Conservation (phyloP, 1,140 invertebrate species). For the Trichonephila clavata region DNA sequence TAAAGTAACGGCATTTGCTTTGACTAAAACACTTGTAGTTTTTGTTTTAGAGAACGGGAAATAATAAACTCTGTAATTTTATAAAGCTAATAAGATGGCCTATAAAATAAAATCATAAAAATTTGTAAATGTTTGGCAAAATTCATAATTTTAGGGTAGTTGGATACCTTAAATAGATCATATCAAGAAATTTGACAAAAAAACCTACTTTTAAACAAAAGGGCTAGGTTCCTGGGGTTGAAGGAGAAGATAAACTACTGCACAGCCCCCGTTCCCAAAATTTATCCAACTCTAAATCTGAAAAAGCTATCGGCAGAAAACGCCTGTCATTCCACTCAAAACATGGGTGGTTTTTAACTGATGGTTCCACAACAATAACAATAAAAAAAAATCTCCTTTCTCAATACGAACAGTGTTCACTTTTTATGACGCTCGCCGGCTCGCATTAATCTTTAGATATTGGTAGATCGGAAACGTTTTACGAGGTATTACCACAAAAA, state of each 20-base stretch:
- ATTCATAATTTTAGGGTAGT: too few relatives aligned
- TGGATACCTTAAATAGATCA: too few relatives aligned
- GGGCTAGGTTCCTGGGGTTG: background rate
- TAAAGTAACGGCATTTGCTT: too few relatives aligned
- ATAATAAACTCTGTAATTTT: too few relatives aligned
- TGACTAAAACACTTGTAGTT: too few relatives aligned
- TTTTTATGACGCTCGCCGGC: conserved; percentile 61
- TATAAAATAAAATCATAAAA: too few relatives aligned
- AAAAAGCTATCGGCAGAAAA: conserved; percentile 56
- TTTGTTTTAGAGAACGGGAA: too few relatives aligned
- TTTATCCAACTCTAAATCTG: conserved; percentile 58
- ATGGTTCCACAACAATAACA: conserved; percentile 26
- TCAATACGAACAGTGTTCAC: conserved; percentile 33
- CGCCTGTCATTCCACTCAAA: conserved; percentile 57
- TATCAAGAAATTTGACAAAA: too few relatives aligned
- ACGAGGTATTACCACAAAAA: conserved; percentile 76
- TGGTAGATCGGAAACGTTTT: conserved; percentile 74
- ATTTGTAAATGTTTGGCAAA: too few relatives aligned
- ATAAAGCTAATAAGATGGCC: too few relatives aligned
- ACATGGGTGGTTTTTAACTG: conserved; percentile 48
- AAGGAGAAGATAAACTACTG: background rate
- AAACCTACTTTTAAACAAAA: too few relatives aligned
- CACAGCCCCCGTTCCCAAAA: background rate
- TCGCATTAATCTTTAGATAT: conserved; percentile 75
- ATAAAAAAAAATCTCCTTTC: conserved; percentile 47